Base-by-base conservation (phyloP, 2,113 vertebrate species). In the Meles meles region DNA sequence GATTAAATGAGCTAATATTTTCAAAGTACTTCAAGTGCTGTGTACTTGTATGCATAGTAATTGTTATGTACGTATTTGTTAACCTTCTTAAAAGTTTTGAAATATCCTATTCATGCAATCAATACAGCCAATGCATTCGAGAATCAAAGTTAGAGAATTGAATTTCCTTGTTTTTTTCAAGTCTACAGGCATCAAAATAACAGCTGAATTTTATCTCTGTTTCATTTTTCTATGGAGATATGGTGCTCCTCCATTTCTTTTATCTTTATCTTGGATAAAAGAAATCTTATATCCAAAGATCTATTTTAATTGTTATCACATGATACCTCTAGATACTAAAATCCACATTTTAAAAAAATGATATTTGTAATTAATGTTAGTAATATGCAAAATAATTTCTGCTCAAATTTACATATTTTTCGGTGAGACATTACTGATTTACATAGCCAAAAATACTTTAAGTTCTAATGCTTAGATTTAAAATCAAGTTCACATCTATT, bases 121-220 rank as follows among this genome's bases (percentile, higher is more conserved):
- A 61, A 27, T 57, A 90, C n/a, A 67, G 34, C 65, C 6, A 88
- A 39, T 34, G 67, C 8, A 74, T 67, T 71, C 1, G 37, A 95
- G 42, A 92, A 95, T 3, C 20, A 89, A 80, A 88, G 15, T 77
- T 77, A 12, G 10, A 44, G 17, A 77, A 42, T 31, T 37, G 61
- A 65, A 65, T 82, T 72, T 89, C 3, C 3, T 91, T 88, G 6
- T 47, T 93, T 85, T 93, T 85, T 71, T 34, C 29, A 95, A 69
- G 7, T 27, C 31, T 49, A 37, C 3, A 87, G 1, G 7, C 1
- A 79, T 92, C 34, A 91, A 81, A 90, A 17, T 65, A 81, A 42
- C 29, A 47, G 1, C 67, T 67, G 74, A 63, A 65, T 89, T 71
- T 92, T 89, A 89, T 59, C 2, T 18, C n/a, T 17, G 20, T 65